Evolutionary conservation across 2,888 invertebrate genomes (phyloP), one percentile per base, ranked within the genome.

Genomic region (Corbicula japonica): DNA sequence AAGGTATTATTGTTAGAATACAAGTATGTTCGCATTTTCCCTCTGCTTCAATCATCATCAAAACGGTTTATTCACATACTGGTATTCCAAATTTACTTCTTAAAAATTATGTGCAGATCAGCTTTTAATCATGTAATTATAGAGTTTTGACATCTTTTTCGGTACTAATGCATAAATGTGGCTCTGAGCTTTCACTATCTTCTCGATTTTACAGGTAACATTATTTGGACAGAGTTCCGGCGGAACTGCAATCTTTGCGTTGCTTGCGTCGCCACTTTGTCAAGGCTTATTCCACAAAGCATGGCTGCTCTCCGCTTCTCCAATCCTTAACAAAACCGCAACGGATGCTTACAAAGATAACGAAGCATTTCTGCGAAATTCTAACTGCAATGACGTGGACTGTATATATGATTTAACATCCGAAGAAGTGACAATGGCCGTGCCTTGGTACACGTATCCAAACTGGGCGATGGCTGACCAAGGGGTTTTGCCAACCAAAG

Each of bases 191-290:
- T n/a, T n/a, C n/a, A n/a, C n/a, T n/a, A n/a, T n/a, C n/a, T n/a
- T n/a, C n/a, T n/a, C n/a, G n/a, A n/a, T n/a, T 48, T 8, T 21
- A 32, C 48, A 96, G 2, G 96, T 98, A 0, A 97, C 97, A 0
- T 91, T 98, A 44, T 95, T 97, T 88, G 98, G 97, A 0, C 97
- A 97, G 91, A 95, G 97, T 28, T 97, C 97, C 0, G 97, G 97
- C 0, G 97, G 96, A 0, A 97, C 97, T 0, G 93, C 97, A 18
- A 96, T 97, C 0, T 96, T 97, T 0, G 96, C 97, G 0, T 93
- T 98, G 48, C 95, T 96, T 90, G 93, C 96, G 83, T 92, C 94
- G 15, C 94, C 92, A 85, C 74, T 85, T 46, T 89, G 95, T 2
- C 95, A 95, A 66, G 95, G 95, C 58, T 94, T 97, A 4, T 97